phyloP scores from a whole-genome alignment of 2,113 vertebrate species.

The Ailuropoda melanoleuca region DNA sequence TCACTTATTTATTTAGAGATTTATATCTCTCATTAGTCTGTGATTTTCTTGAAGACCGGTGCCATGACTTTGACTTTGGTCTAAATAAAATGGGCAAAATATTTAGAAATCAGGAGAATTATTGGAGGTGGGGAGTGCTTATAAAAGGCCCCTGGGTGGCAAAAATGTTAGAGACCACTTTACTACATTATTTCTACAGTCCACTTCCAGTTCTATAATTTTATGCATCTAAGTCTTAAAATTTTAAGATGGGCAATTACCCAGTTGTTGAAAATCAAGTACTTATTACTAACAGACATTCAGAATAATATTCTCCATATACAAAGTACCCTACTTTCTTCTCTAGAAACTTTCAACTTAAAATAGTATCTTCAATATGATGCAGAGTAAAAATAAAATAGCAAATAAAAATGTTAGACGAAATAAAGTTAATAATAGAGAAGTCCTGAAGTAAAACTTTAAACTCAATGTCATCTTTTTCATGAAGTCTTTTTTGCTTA shows the following conservation, averaged over 20 bases:
- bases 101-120: not conserved
- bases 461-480: not conserved
- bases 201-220: not conserved
- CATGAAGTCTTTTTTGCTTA: not conserved
- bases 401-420: not conserved
- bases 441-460: not conserved
- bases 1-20: not conserved
- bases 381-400: not conserved
- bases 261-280: constrained; percentile 25
- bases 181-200: not conserved
- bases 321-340: not conserved
- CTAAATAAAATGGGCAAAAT: constrained; percentile 6
- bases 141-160: not conserved
- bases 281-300: not conserved
- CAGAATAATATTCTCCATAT: not conserved
- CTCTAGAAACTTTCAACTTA: constrained; percentile 13
- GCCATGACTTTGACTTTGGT: not conserved
- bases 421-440: not conserved
- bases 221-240: not conserved
- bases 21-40: not conserved
- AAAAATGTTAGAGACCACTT: not conserved
- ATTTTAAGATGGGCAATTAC: not conserved
- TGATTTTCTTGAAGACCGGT: not conserved
- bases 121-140: not conserved
- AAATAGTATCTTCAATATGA: not conserved